Evolutionary conservation across 2,797 vertebrate species (phyloP).

Genomic region (Sternotherus odoratus): DNA sequence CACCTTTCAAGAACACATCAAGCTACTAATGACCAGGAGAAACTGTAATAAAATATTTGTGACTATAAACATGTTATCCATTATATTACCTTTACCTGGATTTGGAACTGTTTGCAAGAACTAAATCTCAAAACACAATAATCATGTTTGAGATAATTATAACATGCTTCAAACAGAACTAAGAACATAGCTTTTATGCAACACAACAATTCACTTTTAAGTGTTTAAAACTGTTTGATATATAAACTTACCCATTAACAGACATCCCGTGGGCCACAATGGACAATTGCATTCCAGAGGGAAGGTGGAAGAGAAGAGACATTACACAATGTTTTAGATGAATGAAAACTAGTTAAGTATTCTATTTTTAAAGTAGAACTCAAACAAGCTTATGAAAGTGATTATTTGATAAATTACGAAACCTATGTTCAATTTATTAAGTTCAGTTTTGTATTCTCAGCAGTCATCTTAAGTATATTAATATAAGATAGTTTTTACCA

Average conservation of each 20-base stretch:
- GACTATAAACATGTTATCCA: neutral
- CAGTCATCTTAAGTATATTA: neutral
- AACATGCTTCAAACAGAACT: slow-evolving; percentile 2
- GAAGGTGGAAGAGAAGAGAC: neutral
- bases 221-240: neutral
- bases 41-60: neutral
- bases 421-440: neutral
- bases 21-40: neutral
- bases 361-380: neutral
- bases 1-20: neutral
- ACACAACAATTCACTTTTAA: neutral
- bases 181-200: neutral
- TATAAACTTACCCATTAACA: slow-evolving; percentile 14
- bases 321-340: neutral
- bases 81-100: neutral
- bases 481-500: slow-evolving; percentile 82
- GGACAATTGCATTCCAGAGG: neutral
- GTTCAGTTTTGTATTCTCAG: neutral
- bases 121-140: neutral
- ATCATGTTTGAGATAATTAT: neutral
- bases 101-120: neutral
- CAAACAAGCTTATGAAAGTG: neutral
- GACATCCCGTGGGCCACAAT: neutral
- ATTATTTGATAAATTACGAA: neutral
- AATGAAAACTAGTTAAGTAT: neutral